Evolutionary conservation across 30 jellyfish, hydroid and myxozoan species (phyloP), one percentile per base, ranked within the genome.

Genomic region (Aurelia aurita): DNA sequence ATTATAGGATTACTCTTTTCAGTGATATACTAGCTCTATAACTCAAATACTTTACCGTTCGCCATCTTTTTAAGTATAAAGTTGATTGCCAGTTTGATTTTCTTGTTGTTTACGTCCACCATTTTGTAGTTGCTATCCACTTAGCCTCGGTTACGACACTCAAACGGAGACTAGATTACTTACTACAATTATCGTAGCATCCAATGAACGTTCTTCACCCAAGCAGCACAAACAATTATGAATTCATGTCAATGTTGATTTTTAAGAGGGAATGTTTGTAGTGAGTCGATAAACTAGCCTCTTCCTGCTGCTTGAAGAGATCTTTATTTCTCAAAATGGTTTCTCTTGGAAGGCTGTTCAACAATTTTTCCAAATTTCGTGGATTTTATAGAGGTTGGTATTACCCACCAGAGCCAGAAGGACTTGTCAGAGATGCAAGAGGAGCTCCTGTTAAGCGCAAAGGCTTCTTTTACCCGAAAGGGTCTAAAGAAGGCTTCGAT

Each of bases 341-440:
- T 55, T 53, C 79, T 10, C 78, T 81, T 20, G 91, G 91, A 25
- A 53, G 84, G 57, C 32, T 74, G 31, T 74, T 74, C 86, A 54
- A 74, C 22, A 29, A 35, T 7, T 57, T 81, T 32, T 79, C 78
- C 2, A 74, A 74, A 13, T 74, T 74, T 34, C 74, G 86, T 21
- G 86, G 86, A 29, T 47, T 55, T 43, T 59, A 59, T 5, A 53
- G 79, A 67, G 91, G 91, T 15, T 81, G 91, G 91, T 81, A 81
- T 29, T 81, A 66, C 59, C 91, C 91, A 51, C 91, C 91, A 46
- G 91, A 81, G 76, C 91, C 91, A 47, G 91, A 69, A 54, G 91
- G 91, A 18, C 35, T 81, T 32, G 25, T 81, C 27, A 67, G 85
- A 81, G 85, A 58, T 51, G 71, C 69, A 51, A 49, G 78, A 81